Base-by-base conservation (phyloP, 2,888 invertebrate species). In the Microplitis manilae region DNA sequence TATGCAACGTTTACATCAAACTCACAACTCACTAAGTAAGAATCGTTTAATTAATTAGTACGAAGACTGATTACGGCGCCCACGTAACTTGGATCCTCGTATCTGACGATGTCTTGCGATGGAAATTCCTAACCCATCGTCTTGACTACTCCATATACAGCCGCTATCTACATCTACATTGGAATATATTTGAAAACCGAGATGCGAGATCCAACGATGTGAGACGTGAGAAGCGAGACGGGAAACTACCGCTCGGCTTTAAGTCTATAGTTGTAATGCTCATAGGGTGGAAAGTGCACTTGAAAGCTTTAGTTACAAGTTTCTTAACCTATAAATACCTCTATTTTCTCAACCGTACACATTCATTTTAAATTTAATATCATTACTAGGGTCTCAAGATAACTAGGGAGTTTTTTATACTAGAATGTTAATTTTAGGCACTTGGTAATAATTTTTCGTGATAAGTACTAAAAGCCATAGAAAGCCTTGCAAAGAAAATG, bases 31-130 rank as follows among this genome's bases (percentile, higher is more conserved):
- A 0, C 39, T 38, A n/a, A 17, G 61, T 7, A 75, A 81, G 83
- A 83, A 85, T 83, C 82, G 82, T 82, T 83, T 85, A 84, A 85
- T 85, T 85, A 85, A 86, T 86, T 84, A 84, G 84, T 80, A 83
- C 81, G 83, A 84, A 85, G 84, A 84, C 83, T 84, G 85, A 85
- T 85, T 85, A 84, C 81, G 82, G 81, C 74, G 82, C 79, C 74
- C 76, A 75, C 77, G 77, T 75, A 74, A 77, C 70, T 70, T 72
- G 67, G 64, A 39, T 17, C 64, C 68, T 73, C 40, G 50, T 68
- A 38, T 50, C 20, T 64, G 30, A 30, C 30, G 30, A 4, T 41
- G 59, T 62, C 73, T 77, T 68, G 41, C 62, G 40, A 38, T 59
- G 41, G 1, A 71, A 30, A 38, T 62, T 40, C 30, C 62, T 15